Evolutionary conservation across 2,888 invertebrate species (phyloP).

Genomic region (Sympetrum striolatum): DNA sequence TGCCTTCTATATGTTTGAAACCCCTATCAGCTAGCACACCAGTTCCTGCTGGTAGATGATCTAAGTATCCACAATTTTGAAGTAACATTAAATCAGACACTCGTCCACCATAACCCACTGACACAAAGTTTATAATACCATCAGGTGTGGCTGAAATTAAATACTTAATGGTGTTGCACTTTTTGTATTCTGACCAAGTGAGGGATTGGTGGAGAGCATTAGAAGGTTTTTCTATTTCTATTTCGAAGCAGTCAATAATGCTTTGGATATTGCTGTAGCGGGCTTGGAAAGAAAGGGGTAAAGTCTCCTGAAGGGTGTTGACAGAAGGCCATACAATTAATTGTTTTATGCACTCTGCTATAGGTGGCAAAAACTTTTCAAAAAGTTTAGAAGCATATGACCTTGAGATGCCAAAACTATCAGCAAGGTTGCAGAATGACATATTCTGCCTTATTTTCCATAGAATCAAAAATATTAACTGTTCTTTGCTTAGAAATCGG

Average conservation of each 20-base stretch:
- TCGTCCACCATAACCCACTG: not conserved
- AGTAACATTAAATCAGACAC: not conserved
- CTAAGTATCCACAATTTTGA: not conserved
- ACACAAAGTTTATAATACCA: not conserved
- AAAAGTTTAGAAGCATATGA: no score
- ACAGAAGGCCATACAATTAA: no score
- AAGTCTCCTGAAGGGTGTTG: no score
- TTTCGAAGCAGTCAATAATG: not conserved
- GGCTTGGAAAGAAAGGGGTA: not conserved
- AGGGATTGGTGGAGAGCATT: not conserved
- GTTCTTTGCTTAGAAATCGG: no score
- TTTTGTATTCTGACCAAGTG: not conserved
- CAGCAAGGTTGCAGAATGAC: no score
- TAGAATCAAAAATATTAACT: no score
- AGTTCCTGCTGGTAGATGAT: not conserved
- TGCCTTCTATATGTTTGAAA: not conserved
- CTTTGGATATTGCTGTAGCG: not conserved
- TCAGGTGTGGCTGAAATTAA: not conserved
- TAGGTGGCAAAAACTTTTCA: no score
- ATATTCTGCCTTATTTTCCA: no score
- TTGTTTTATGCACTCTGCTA: no score
- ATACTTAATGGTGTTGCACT: no score
- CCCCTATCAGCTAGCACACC: conserved; percentile 11
- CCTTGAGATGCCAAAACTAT: no score
- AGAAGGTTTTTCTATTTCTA: not conserved